phyloP scores from a whole-genome alignment of 2,797 vertebrate species.

The Rhinichthys osculus region DNA sequence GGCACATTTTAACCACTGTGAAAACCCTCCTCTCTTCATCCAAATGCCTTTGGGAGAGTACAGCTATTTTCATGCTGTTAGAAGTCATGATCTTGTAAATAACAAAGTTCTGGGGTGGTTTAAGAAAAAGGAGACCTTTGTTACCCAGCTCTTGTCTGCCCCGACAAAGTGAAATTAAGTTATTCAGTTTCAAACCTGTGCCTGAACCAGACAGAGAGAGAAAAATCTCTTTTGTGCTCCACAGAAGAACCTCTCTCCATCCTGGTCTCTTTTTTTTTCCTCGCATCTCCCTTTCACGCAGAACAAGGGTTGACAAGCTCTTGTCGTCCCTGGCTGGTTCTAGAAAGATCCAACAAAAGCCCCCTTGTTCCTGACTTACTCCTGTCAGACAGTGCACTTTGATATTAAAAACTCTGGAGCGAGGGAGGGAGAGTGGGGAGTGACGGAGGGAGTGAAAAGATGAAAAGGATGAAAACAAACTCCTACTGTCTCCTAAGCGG shows the following conservation, averaged over 20 bases:
- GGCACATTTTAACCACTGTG: conserved; percentile 33
- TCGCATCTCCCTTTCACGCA: conserved; percentile 72
- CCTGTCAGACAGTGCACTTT: conserved; percentile 77
- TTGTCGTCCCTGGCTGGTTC: conserved; percentile 69
- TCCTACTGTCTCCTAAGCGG: conserved; percentile 74
- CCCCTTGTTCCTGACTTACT: conserved; percentile 68
- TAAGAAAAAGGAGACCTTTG: conserved; percentile 68
- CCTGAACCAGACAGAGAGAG: conserved; percentile 68
- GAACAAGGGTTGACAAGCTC: conserved; percentile 75
- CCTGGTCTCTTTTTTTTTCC: conserved; percentile 49
- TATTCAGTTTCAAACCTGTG: conserved; percentile 78
- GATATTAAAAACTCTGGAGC: conserved; percentile 79
- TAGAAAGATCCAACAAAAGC: conserved; percentile 74
- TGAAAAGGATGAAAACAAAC: conserved; percentile 78
- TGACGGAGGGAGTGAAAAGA: conserved; percentile 65
- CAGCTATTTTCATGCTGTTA: conserved; percentile 64
- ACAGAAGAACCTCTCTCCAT: conserved; percentile 68
- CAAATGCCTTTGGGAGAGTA: background rate
- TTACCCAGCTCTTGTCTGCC: conserved; percentile 57
- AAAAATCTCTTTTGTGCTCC: conserved; percentile 72
- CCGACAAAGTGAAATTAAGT: conserved; percentile 79
- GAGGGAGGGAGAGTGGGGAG: conserved; percentile 63
- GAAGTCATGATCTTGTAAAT: conserved; percentile 64
- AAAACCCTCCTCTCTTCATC: conserved; percentile 43
- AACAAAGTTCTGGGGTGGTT: conserved; percentile 61